Evolutionary conservation across 2,113 vertebrate genomes (phyloP), one percentile per base, ranked within the genome.

Genomic region (Microcebus murinus): DNA sequence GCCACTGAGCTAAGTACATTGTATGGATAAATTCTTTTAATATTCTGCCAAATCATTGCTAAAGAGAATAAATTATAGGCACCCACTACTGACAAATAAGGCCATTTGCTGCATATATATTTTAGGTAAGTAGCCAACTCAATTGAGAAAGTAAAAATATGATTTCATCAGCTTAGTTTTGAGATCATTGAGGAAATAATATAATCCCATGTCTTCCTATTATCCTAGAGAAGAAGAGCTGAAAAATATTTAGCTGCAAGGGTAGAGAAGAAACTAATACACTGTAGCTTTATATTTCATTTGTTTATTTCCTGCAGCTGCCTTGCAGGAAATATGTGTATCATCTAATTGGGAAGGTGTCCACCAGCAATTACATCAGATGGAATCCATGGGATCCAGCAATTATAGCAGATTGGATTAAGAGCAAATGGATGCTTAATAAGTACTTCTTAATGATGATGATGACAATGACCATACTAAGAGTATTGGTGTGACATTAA

Each of bases 341-440:
- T 85, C 21, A 65, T 82, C 90, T 98, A 90, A 97, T 94, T 96
- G 77, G 77, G 92, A 97, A 97, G 92, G 91, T 96, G 90, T 97
- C 95, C 81, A 97, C 76, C 81, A 97, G 94, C 90, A 92, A 95
- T 97, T 96, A 95, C 5, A 74, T 96, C 87, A 95, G 86, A 97
- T 96, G 87, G 65, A 97, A 96, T 96, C 87, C 81, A 88, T 79
- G 87, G 80, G 80, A 94, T 96, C 39, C 70, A 94, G 42, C 61
- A 85, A 94, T 97, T 96, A 77, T 2, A 85, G 76, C 55, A 92
- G 88, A 96, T 89, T 97, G 93, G 39, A 91, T 96, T 90, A 95
- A 96, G 11, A 94, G 31, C 25, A 95, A 94, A 92, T 73, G 73
- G 55, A 59, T 68, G 27, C 50, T 92, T 96, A 90, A 65, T 81